Conservation (phyloP, 2,113 vertebrate species). For the Malurus cyaneus region DNA sequence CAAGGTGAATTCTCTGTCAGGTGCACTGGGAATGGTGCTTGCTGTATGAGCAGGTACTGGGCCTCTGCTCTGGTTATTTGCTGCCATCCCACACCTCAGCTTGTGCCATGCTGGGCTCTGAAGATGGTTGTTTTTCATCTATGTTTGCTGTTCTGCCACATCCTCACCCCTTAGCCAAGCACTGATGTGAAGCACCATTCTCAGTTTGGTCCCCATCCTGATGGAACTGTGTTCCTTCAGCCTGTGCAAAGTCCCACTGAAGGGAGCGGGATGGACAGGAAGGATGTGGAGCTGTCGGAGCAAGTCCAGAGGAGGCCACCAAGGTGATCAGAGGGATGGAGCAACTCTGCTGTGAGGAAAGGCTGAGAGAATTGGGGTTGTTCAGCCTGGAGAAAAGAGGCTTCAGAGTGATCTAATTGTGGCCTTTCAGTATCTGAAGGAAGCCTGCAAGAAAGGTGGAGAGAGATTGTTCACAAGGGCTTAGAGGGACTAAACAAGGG, state of each 20-base stretch:
- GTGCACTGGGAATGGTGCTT: background rate
- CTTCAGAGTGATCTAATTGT: background rate
- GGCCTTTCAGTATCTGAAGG: background rate
- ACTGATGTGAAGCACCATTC: background rate
- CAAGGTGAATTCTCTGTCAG: background rate
- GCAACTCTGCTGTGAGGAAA: background rate
- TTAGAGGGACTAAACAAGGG: background rate
- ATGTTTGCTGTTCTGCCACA: background rate
- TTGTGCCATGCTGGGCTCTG: background rate
- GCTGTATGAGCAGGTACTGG: background rate
- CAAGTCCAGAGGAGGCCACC: background rate
- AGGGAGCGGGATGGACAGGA: background rate
- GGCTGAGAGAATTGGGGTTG: background rate
- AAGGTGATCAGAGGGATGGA: background rate
- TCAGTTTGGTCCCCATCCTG: background rate
- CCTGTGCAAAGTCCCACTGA: background rate
- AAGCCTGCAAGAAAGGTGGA: background rate
- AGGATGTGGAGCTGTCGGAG: background rate
- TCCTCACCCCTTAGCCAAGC: background rate
- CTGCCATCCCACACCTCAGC: background rate
- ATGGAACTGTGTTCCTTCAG: background rate
- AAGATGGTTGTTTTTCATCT: background rate
- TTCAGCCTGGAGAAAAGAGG: background rate
- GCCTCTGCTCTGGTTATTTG: background rate
- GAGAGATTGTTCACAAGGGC: background rate